Conservation (phyloP, 2,797 vertebrate genomes). For the Poecilia picta region DNA sequence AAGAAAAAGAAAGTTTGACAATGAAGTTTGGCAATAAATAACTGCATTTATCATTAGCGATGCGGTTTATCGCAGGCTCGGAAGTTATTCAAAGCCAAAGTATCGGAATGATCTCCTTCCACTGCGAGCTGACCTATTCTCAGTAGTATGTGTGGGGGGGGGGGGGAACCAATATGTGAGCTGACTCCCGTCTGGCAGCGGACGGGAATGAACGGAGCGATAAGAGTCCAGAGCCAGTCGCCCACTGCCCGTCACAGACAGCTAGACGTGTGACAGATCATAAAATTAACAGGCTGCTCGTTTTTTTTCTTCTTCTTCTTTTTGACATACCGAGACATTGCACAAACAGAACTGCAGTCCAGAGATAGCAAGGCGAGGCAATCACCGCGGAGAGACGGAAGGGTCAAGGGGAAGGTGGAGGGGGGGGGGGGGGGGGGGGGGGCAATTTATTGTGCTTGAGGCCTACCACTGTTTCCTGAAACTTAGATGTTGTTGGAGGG, state of each 20-base stretch:
- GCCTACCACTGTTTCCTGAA: slow-evolving; percentile 20
- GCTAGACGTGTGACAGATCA: slow-evolving; percentile 75
- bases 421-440: not conserved
- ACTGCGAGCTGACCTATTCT: slow-evolving; percentile 57
- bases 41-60: slow-evolving; percentile 14
- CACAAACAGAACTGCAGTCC: slow-evolving; percentile 76
- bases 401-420: not conserved
- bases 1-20: not conserved
- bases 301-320: slow-evolving; percentile 8
- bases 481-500: not conserved
- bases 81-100: slow-evolving; percentile 49
- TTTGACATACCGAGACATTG: slow-evolving; percentile 68
- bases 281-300: slow-evolving; percentile 72
- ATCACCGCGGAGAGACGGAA: slow-evolving; percentile 55
- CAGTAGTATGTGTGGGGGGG: slow-evolving; percentile 11
- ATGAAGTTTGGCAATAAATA: slow-evolving; percentile 18
- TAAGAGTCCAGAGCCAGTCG: slow-evolving; percentile 64
- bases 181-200: slow-evolving; percentile 64
- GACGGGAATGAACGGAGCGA: slow-evolving; percentile 66
- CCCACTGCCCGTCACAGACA: slow-evolving; percentile 45
- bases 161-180: slow-evolving; percentile 59
- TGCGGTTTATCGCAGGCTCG: slow-evolving; percentile 12
- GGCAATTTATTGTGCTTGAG: slow-evolving; percentile 27
- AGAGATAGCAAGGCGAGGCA: slow-evolving; percentile 73
- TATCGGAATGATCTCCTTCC: slow-evolving; percentile 47